These are phyloP conservation scores for Anthopleura sola DNA, from an alignment of 64 coral and sea anemone species.

Conservation along the genomic window DNA sequence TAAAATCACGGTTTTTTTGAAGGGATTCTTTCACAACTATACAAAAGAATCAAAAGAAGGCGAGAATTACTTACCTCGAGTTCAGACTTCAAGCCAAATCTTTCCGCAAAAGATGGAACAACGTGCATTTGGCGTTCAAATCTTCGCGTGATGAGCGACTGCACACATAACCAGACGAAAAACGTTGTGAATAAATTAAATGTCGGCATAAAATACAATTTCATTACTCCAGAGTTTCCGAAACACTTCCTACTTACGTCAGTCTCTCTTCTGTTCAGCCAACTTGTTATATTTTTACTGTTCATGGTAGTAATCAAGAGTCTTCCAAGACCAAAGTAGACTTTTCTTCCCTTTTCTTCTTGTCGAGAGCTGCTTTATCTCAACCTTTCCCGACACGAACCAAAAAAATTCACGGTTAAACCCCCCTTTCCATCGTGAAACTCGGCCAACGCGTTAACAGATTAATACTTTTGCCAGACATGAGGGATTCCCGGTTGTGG, in stretches of 20 bases:
- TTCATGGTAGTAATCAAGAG: constrained; percentile 17
- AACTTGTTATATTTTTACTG: constrained; percentile 23
- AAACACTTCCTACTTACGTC: constrained; percentile 21
- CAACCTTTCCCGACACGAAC: neutral
- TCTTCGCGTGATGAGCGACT: constrained; percentile 80
- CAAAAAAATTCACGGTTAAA: neutral
- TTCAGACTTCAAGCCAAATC: constrained; percentile 79
- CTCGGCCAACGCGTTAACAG: neutral
- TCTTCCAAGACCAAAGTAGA: neutral
- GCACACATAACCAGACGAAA: constrained; percentile 30
- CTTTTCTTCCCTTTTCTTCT: neutral
- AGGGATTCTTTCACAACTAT: neutral
- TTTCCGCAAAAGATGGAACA: constrained; percentile 59
- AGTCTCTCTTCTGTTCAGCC: constrained; percentile 26
- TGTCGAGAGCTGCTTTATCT: neutral
- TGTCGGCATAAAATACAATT: neutral
- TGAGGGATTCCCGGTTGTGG: neutral
- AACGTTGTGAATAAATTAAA: neutral
- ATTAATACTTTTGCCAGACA: neutral
- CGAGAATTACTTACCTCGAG: constrained; percentile 61
- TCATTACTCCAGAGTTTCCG: neutral
- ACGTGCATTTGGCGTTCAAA: constrained; percentile 73
- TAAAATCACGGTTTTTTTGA: neutral
- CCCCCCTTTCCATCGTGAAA: neutral
- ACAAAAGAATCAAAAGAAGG: neutral